A percentile compares a stretch with the other conserved stretches of the same genome.
phyloP scores from a whole-genome alignment of 2,113 vertebrate species.

The Syrrhaptes paradoxus region DNA sequence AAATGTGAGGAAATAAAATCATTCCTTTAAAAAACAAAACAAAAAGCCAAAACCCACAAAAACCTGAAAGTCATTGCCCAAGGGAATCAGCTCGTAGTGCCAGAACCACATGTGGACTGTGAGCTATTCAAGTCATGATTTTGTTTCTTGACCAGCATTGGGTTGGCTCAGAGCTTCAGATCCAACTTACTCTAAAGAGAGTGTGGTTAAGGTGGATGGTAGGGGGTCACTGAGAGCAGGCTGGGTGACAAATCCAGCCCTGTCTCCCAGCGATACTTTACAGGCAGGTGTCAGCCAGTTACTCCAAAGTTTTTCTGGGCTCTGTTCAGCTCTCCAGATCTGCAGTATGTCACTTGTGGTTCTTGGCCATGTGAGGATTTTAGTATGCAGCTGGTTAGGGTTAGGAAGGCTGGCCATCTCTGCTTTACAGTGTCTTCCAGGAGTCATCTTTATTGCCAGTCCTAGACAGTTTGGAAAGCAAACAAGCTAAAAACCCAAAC shows the following conservation, averaged over 20 bases:
- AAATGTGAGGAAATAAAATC: conserved; percentile 27
- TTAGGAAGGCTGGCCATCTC: conserved; percentile 9
- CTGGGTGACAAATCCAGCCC: neutral
- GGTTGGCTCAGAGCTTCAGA: neutral
- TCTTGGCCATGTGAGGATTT: neutral
- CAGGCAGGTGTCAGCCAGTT: too few relatives aligned
- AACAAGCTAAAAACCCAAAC: neutral
- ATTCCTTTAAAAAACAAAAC: neutral
- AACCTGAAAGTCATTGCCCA: conserved; percentile 29
- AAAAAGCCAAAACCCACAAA: neutral
- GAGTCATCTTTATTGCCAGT: conserved; percentile 43
- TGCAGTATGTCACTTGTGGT: neutral
- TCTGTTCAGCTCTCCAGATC: neutral
- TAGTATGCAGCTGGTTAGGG: conserved; percentile 2
- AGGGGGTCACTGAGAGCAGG: neutral
- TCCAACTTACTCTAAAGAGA: neutral
- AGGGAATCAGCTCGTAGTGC: neutral
- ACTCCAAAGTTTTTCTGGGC: conserved; percentile 13
- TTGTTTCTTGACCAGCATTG: neutral
- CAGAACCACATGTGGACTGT: conserved; percentile 31
- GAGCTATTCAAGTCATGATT: conserved; percentile 13
- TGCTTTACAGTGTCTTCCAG: conserved; percentile 23
- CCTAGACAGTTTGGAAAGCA: conserved; percentile 20
- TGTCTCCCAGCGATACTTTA: neutral
- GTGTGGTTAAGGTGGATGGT: neutral